Evolutionary conservation across 1,140 invertebrate species (phyloP), one percentile per base, ranked within the genome.

Genomic region (Heliconius nattereri): DNA sequence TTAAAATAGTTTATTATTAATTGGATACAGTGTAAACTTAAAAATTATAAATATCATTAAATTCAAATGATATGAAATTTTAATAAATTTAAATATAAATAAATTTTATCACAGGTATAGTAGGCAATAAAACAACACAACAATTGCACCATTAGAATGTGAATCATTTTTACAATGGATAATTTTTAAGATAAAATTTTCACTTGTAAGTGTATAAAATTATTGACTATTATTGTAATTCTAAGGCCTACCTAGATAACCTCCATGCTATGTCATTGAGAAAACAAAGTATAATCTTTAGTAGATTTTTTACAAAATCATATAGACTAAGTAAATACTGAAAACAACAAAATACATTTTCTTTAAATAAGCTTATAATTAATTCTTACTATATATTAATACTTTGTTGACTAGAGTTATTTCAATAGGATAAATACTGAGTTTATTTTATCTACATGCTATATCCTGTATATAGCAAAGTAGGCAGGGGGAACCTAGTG

Each of bases 381-480:
- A 37, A 2, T 60, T 73, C 23, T 45, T 80, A 76, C 72, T 49
- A 45, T 26, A 35, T 76, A 76, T 52, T 77, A 80, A 80, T 76
- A 76, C 70, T 66, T 80, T 76, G 60, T 49, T 75, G 79, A 80
- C 75, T 80, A 80, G 79, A 80, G 71, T 66, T 19, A 37, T 32
- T 73, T 76, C 20, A 76, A 57, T 79, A 72, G 37, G 73, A 75
- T 45, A 66, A 79, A 79, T 60, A 78, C 37, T 23, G 73, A 74
- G 49, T 20, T 52, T 20, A 20, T 52, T 52, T 20, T 20, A 20
- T 52, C 16, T 52, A 52, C 19, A 20, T 52, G 49, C 19, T 20
- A 19, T 52, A 20, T 52, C 16, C 49, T 20, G 19, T 6, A 20
- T 52, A 52, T 20, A 52, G 49, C 49, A 52, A 52, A 19, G 19